phyloP scores from a whole-genome alignment of 2,797 vertebrate species.

The Fistularia tabacaria region DNA sequence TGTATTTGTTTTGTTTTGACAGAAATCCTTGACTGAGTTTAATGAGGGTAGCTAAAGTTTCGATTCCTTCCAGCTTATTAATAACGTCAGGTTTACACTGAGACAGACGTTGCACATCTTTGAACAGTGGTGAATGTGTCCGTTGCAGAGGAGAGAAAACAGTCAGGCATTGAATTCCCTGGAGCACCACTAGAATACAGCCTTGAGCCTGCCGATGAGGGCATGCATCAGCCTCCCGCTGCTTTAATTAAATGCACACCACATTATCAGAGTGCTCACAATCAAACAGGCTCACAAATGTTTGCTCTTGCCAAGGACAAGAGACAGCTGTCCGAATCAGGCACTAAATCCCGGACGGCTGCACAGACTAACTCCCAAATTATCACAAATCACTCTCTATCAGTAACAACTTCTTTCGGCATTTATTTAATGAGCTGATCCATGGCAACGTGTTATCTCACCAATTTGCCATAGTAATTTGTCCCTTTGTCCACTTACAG shows the following conservation, averaged over 20 bases:
- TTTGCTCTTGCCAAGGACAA: constrained; percentile 30
- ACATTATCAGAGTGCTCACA: constrained; percentile 26
- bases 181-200: constrained; percentile 8
- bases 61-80: neutral
- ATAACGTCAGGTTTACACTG: neutral
- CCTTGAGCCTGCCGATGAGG: constrained; percentile 10
- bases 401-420: constrained; percentile 15
- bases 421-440: constrained; percentile 39
- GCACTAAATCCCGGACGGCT: constrained; percentile 6
- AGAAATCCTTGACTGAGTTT: too few species aligned
- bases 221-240: constrained; percentile 22
- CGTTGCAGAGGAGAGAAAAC: neutral
- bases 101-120: constrained; percentile 3
- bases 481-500: constrained; percentile 12
- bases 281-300: constrained; percentile 26
- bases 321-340: constrained; percentile 27
- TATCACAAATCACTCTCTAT: constrained; percentile 7
- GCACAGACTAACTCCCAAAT: constrained; percentile 10
- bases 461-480: constrained; percentile 13
- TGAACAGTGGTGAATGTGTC: neutral
- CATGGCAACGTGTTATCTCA: constrained; percentile 33
- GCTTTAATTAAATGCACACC: constrained; percentile 33
- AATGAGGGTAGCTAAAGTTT: too few species aligned
- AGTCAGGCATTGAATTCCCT: constrained; percentile 16
- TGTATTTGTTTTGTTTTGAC: too few species aligned